A percentile compares a stretch with the other conserved stretches of the same genome.
Evolutionary conservation across 2,888 invertebrate genomes (phyloP).

Genomic region (Dasysyrphus tricinctus): DNA sequence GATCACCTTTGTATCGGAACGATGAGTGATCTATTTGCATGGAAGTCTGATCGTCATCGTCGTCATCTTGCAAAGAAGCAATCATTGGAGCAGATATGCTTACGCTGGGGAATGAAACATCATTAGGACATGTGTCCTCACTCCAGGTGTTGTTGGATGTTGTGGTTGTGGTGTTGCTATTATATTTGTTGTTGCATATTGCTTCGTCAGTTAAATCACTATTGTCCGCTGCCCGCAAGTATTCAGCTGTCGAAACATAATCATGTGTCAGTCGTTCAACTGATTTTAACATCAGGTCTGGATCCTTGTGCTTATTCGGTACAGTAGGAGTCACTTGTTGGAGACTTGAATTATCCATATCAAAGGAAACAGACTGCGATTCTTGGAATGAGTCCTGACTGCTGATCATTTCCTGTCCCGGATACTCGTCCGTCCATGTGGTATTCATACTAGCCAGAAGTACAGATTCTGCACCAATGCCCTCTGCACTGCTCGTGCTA

Average conservation of each 20-base stretch:
- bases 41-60: conserved; percentile 77
- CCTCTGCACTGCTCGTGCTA: conserved; percentile 60
- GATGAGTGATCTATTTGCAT: conserved; percentile 61
- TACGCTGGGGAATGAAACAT: conserved; percentile 91
- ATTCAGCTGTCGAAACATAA: conserved; percentile 87
- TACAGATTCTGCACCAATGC: conserved; percentile 47
- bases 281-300: conserved; percentile 88
- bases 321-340: conserved; percentile 42
- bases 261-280: conserved; percentile 87
- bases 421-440: conserved; percentile 66
- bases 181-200: conserved; percentile 43
- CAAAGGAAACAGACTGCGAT: conserved; percentile 78
- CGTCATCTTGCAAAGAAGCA: conserved; percentile 88
- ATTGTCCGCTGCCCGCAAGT: conserved; percentile 83
- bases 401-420: conserved; percentile 63
- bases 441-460: conserved; percentile 66
- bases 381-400: conserved; percentile 68
- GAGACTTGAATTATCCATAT: conserved; percentile 84
- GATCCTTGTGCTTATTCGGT: conserved; percentile 85
- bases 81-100: conserved; percentile 90
- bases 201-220: conserved; percentile 67
- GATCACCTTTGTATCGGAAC: conserved; percentile 65
- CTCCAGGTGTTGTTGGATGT: conserved; percentile 89
- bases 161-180: conserved; percentile 79
- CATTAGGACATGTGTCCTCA: conserved; percentile 91